Evolutionary conservation across 2,888 invertebrate genomes (phyloP).

Genomic region (Hypomecis atomaria): DNA sequence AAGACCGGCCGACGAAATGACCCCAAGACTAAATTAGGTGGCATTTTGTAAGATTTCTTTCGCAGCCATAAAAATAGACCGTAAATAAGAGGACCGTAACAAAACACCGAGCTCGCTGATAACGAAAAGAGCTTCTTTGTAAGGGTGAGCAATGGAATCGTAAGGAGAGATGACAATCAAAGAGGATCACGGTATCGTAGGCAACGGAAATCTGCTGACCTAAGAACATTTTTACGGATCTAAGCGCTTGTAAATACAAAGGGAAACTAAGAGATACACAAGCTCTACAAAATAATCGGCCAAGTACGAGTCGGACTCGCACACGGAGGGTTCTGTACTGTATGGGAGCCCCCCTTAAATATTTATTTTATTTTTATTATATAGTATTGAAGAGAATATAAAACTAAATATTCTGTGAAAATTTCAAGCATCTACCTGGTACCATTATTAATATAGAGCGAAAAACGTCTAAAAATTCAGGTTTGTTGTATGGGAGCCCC

Average conservation of each 20-base stretch:
- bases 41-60: conserved; percentile 32
- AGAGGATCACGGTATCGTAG: conserved; percentile 47
- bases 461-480: too few species aligned
- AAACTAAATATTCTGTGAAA: too few species aligned
- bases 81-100: conserved; percentile 44
- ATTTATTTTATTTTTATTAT: too few species aligned
- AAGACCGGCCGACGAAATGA: not conserved
- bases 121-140: conserved; percentile 50
- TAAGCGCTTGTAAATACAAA: not conserved
- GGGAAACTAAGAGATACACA: too few species aligned
- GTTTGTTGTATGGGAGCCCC: too few species aligned
- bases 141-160: conserved; percentile 50
- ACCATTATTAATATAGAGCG: too few species aligned
- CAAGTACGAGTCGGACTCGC: too few species aligned
- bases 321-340: too few species aligned
- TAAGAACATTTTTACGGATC: conserved; percentile 1
- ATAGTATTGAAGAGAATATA: too few species aligned
- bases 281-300: too few species aligned
- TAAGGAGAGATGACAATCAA: conserved; percentile 52
- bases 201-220: conserved; percentile 34
- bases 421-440: too few species aligned
- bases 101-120: conserved; percentile 43
- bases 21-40: conserved; percentile 19
- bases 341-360: too few species aligned
- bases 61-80: conserved; percentile 38